Base-by-base conservation (phyloP, 2,113 vertebrate genomes). In the Crotalus helleri region DNA sequence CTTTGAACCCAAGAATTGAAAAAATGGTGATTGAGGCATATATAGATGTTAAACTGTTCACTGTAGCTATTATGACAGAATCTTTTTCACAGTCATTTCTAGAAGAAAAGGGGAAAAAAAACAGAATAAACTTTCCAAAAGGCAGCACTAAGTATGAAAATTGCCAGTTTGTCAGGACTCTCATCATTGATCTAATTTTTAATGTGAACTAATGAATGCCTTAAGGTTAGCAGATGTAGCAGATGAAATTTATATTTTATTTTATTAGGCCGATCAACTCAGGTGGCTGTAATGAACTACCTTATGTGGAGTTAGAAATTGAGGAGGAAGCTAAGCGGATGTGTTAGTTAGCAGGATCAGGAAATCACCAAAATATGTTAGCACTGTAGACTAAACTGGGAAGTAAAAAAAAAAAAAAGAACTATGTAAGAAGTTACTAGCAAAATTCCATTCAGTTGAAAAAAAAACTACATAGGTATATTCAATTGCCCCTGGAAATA, bases 71-170 rank as follows among this genome's bases (percentile, higher is more conserved):
- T 7, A 96, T 59, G 95, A 99, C 58, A 1, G 99, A 98, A 7
- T 99, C 99, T 93, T 98, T 97, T 95, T 98, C 97, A 59, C 99
- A 99, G 96, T 99, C 95, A 93, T 99, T 99, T 96, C 99, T 99
- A 94, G 89, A 92, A 91, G 93, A 0, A 90, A 23, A 12, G 29
- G 59, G 59, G 3, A 24, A 61, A 61, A 12, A 94, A 95, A 93
- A 11, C 0, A 0, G 91, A 86, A 39, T 92, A 89, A 88, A 17
- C 4, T 29, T 33, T 8, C 33, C 39, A 88, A 93, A 92, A 85
- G 57, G 46, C 4, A 4, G 19, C n/a, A 88, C 51, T 19, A 88
- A 54, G 29, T 17, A 51, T 64, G 24, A 29, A 90, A 13, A 24
- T 49, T 4, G 26, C 46, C 15, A 49, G 0, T 51, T 19, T 81